Percentiles rank a stretch among this genome's conserved stretches.
Conservation (phyloP, 2,113 vertebrate genomes). For the Taurulus bubalis region DNA sequence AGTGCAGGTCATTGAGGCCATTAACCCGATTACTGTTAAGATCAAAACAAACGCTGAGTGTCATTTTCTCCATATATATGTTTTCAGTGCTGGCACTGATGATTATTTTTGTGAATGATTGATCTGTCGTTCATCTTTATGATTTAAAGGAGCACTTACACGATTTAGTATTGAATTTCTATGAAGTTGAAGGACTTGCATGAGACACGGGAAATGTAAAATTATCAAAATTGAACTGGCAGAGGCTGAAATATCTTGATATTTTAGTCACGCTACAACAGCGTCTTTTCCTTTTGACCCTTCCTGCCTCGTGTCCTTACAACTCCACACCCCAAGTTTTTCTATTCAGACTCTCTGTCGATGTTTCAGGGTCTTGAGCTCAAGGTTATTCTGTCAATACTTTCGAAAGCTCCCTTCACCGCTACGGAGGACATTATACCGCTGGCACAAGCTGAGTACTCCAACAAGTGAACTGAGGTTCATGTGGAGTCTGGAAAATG, state of each 20-base stretch:
- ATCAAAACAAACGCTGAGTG: conserved; percentile 29
- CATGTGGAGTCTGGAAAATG: not conserved
- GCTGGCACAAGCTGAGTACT: not conserved
- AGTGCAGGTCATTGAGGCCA: conserved; percentile 32
- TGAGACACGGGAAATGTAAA: not conserved
- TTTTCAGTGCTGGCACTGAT: not conserved
- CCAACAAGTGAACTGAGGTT: not conserved
- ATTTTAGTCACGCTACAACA: not conserved
- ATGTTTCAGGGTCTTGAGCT: not conserved
- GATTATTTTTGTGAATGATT: conserved; percentile 12
- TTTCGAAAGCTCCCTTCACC: not conserved
- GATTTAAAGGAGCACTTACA: not conserved
- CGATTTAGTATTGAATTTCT: not conserved
- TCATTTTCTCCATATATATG: not conserved
- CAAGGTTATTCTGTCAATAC: not conserved
- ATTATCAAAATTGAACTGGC: not conserved
- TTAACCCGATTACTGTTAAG: conserved; percentile 26
- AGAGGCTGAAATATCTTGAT: not conserved
- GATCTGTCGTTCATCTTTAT: not conserved
- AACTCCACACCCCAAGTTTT: not conserved
- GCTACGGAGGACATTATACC: not conserved
- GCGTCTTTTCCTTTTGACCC: not conserved
- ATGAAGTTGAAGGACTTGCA: not conserved
- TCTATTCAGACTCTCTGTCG: not conserved
- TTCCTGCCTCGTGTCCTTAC: not conserved